Base-by-base conservation (phyloP, 1,140 invertebrate species). In the Probaryconus sp. region DNA sequence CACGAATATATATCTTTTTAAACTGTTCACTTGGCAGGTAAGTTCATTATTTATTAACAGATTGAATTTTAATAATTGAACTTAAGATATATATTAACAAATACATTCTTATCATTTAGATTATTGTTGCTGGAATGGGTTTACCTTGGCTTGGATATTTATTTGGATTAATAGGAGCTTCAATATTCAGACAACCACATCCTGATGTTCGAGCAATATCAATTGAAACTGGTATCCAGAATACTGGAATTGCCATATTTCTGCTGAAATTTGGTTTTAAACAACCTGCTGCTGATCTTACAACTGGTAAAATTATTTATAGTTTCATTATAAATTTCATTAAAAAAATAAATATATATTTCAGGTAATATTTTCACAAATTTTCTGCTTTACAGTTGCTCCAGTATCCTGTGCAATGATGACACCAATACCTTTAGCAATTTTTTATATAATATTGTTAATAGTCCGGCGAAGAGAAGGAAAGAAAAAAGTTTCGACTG, bases 171-270 rank as follows among this genome's bases (percentile, higher is more conserved):
- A 13, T 90, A 18, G 43, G 90, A 0, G 91, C 94, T 0, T 81
- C 85, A 21, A 9, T 93, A 1, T 89, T 91, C 7, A 87, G 89
- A 33, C 93, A 94, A 83, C 83, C 90, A 3, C 77, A 88, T 21
- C 79, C 88, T 10, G 94, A 98, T 79, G 88, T 92, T 4, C 87
- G 96, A 1, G 95, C 97, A 1, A 97, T 98, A 76, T 92, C 94
- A 3, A 93, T 98, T 58, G 97, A 98, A 89, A 97, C 96, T 9
- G 97, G 97, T 30, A 92, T 98, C 47, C 97, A 98, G 87, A 98
- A 98, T 87, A 97, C 96, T 0, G 97, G 96, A 11, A 95, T 98
- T 69, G 91, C 95, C 0, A 96, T 98, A 76, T 93, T 97, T 81
- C 86, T 98, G 47, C 87, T 97, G 10, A 87, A 91, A 51, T 92